Conservation (phyloP, 1,140 invertebrate species). For the Cotesia chilonis region DNA sequence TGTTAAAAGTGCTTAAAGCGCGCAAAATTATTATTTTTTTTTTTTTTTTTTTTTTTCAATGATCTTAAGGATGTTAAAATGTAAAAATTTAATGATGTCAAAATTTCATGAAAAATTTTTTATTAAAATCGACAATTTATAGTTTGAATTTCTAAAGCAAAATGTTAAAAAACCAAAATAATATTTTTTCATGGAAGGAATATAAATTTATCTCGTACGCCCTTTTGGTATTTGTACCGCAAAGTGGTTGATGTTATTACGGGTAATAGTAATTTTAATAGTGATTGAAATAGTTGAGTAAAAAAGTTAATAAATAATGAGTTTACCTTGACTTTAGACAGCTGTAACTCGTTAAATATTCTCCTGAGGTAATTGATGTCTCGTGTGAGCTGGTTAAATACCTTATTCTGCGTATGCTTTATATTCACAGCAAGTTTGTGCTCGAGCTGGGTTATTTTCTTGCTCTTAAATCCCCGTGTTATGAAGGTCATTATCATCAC, state of each 20-base stretch:
- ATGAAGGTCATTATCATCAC: conserved; percentile 92
- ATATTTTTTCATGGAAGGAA: no score
- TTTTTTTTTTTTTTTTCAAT: conserved; percentile 14
- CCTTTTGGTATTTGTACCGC: no score
- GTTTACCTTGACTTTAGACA: conserved; percentile 79
- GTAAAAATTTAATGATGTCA: neutral
- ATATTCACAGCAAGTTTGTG: conserved; percentile 78
- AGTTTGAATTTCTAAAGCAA: no score
- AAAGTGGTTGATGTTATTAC: no score
- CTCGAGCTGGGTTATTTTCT: conserved; percentile 77
- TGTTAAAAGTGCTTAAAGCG: no score
- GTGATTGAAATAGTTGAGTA: no score
- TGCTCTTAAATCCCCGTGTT: conserved; percentile 76
- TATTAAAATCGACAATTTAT: no score
- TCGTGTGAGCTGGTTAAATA: conserved; percentile 79
- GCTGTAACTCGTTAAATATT: conserved; percentile 80
- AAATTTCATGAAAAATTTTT: neutral
- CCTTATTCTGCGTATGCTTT: conserved; percentile 79
- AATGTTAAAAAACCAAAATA: no score
- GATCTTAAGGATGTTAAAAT: conserved; percentile 12
- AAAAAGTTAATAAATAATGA: conserved; percentile 37
- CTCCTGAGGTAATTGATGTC: conserved; percentile 78
- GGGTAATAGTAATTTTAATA: no score
- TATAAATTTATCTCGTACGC: no score
- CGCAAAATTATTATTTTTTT: conserved; percentile 1